Conservation (phyloP, 2,113 vertebrate species). For the Plotosus lineatus region DNA sequence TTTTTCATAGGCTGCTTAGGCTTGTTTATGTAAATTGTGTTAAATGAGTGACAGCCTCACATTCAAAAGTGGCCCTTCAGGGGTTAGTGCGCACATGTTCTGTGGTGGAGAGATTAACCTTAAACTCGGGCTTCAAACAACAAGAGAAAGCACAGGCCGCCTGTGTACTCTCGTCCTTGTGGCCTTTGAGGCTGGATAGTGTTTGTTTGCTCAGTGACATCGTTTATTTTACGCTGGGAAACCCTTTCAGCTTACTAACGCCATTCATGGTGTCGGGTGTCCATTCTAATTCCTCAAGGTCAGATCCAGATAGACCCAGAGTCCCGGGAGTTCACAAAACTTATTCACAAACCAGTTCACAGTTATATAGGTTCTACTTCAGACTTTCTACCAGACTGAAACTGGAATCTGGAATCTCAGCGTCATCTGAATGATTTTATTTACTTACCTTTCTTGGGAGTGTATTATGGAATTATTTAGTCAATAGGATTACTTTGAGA, state of each 20-base stretch:
- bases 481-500: not conserved
- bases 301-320: slow-evolving; percentile 50
- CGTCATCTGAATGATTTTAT: not conserved
- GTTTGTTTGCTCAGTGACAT: slow-evolving; percentile 71
- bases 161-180: slow-evolving; percentile 65
- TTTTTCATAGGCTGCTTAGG: not conserved
- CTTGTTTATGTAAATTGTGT: slow-evolving; percentile 25
- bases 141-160: slow-evolving; percentile 53
- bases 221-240: slow-evolving; percentile 70
- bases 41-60: slow-evolving; percentile 36
- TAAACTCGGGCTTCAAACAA: slow-evolving; percentile 42
- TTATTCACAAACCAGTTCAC: slow-evolving; percentile 15
- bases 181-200: slow-evolving; percentile 67
- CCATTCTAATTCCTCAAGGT: slow-evolving; percentile 59
- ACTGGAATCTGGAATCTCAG: not conserved
- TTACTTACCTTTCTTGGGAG: slow-evolving; percentile 11
- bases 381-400: not conserved
- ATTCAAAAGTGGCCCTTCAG: slow-evolving; percentile 49
- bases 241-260: slow-evolving; percentile 64
- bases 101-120: slow-evolving; percentile 59
- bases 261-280: slow-evolving; percentile 67
- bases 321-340: not conserved
- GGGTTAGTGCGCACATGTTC: slow-evolving; percentile 66
- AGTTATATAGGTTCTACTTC: slow-evolving; percentile 16
- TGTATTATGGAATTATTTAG: slow-evolving; percentile 30